Percentiles rank a stretch among this genome's conserved stretches.
Conservation (phyloP, 2,113 vertebrate species). For the Ciconia stormi region DNA sequence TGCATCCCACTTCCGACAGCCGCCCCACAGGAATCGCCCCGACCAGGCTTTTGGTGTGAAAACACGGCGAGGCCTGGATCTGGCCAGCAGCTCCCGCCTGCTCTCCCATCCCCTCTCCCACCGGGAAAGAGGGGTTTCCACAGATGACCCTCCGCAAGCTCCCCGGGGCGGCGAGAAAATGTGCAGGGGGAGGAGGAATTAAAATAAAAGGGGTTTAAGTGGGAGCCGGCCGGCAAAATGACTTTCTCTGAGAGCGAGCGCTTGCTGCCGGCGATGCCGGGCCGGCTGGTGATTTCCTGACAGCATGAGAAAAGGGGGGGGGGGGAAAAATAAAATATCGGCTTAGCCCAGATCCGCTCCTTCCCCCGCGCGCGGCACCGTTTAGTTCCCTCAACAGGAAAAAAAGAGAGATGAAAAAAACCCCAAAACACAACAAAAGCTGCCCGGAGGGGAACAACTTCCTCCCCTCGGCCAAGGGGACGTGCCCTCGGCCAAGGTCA, state of each 20-base stretch:
- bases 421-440: neutral
- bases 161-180: rapidly evolving
- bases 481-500: conserved; percentile 62
- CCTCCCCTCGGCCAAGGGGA: neutral
- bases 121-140: rapidly evolving
- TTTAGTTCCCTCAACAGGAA: neutral
- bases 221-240: neutral
- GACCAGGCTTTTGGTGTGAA: neutral
- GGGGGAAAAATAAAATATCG: rapidly evolving
- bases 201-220: neutral
- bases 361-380: neutral
- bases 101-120: neutral
- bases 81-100: neutral
- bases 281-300: neutral
- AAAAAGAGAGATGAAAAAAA: too few species aligned
- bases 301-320: rapidly evolving
- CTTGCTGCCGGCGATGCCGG: neutral
- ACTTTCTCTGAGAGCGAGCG: neutral
- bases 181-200: neutral
- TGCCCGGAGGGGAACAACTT: neutral
- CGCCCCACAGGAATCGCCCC: neutral
- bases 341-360: neutral
- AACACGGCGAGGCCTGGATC: neutral
- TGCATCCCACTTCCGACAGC: neutral
- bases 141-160: rapidly evolving